Base-by-base conservation (phyloP, 1,140 invertebrate species). In the Solenopsis invicta region DNA sequence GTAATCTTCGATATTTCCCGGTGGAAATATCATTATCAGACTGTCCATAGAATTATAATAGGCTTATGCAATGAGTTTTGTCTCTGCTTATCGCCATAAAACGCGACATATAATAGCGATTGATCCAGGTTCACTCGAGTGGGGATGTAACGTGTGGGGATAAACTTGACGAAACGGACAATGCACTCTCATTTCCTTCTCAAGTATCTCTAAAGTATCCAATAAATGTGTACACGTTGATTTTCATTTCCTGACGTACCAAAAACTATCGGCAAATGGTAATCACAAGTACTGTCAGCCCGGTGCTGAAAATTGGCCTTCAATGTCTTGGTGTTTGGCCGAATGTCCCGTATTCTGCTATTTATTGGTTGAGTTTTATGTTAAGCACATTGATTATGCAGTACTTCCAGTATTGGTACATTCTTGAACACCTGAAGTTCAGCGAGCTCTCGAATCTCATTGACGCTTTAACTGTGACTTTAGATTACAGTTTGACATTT, bases 381-480 rank as follows among this genome's bases (percentile, higher is more conserved):
- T 13, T 16, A 9, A 62, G 8, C n/a, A 37, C 62, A 10, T 1
- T 72, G 4, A 37, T 75, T 13, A 1, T 75, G 21, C 72, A 62
- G 10, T 75, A 75, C 13, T 85, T 85, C 12, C 81, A 85, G 29
- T 85, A 85, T 85, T 13, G 16, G 10, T 75, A 85, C 18, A n/a
- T 75, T 9, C 12, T 85, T 34, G 1, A 34, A 3, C 81, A 85
- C 12, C 18, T 75, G 3, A 61, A 62, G 13, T 4, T 48, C 8
- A 52, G 21, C 8, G 76, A 80, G 29, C 4, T 85, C 2, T 34
- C 71, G 1, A 64, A 85, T 37, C 81, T 85, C 4, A 12, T 85
- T 48, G 81, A 75, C 10, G n/a, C 18, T 24, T 24, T 75, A 9
- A 12, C 41, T n/a, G 12, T 61, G 13, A 75, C 54, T 24, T 6